Percentiles rank a stretch among this genome's conserved stretches.
Evolutionary conservation across 1,140 invertebrate genomes (phyloP).

Genomic region (Panagrolaimus sp.): DNA sequence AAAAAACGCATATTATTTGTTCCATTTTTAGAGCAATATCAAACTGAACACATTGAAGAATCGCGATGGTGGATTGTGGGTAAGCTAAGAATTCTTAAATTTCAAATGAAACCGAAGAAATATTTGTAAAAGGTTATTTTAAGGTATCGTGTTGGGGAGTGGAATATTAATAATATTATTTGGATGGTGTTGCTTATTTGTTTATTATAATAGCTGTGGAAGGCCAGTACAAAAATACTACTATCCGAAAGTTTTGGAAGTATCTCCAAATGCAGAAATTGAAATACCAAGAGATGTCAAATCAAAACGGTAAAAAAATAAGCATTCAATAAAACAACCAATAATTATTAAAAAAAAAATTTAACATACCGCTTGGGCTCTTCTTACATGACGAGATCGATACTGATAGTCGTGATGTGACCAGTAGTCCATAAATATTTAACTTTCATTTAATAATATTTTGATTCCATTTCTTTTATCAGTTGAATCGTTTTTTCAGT

Average conservation of each 20-base stretch:
- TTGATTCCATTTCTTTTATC: neutral
- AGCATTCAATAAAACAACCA: neutral
- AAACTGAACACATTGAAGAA: neutral
- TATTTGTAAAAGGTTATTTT: neutral
- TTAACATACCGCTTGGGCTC: slow-evolving; percentile 1
- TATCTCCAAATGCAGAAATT: neutral
- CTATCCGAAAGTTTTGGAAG: neutral
- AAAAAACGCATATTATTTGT: neutral
- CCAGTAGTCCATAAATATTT: slow-evolving; percentile 11
- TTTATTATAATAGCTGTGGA: slow-evolving; percentile 1
- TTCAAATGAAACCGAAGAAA: neutral
- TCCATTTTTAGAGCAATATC: slow-evolving; percentile 1
- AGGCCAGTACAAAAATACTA: neutral
- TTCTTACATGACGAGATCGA: neutral
- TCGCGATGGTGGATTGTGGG: slow-evolving; percentile 12
- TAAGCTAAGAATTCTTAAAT: neutral
- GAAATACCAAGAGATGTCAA: neutral
- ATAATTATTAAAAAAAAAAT: neutral
- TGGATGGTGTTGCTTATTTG: slow-evolving; percentile 10
- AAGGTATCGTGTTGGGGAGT: neutral
- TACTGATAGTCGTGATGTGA: slow-evolving; percentile 10
- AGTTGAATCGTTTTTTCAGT: neutral
- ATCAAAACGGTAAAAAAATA: neutral
- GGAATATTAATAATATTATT: slow-evolving; percentile 1
- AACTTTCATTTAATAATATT: neutral